These are phyloP conservation scores for Tachuris rubrigastra DNA, from an alignment of 2,113 vertebrate species.

Conservation along the genomic window DNA sequence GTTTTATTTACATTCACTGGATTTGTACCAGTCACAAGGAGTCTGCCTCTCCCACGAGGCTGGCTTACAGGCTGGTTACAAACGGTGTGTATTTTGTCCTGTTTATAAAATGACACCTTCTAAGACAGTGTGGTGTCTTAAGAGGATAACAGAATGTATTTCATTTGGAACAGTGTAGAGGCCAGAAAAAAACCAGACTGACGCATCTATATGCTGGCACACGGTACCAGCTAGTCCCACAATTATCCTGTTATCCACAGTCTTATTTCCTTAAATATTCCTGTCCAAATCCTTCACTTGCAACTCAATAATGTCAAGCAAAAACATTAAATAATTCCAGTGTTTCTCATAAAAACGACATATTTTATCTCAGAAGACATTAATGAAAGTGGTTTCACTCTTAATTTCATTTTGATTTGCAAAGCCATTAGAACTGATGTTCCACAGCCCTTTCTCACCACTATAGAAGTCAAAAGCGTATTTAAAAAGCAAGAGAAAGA, in stretches of 20 bases:
- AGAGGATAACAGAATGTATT: background rate
- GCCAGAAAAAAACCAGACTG: background rate
- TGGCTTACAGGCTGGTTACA: background rate
- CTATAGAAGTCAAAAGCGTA: background rate
- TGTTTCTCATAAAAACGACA: background rate
- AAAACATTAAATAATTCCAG: background rate
- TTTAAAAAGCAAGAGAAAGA: background rate
- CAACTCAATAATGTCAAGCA: background rate
- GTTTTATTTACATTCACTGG: background rate
- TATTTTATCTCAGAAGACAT: background rate
- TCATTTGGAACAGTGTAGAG: background rate
- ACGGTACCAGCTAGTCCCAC: background rate
- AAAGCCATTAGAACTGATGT: background rate
- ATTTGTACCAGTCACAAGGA: background rate
- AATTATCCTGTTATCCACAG: background rate
- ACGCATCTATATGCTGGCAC: background rate
- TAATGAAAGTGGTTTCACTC: background rate
- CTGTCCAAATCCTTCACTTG: background rate
- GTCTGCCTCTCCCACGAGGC: fast-evolving
- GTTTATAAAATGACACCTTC: background rate
- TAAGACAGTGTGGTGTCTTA: background rate
- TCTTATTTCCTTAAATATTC: background rate
- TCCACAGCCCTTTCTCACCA: background rate
- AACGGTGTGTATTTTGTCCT: background rate
- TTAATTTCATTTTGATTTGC: background rate